Evolutionary conservation across 2,888 invertebrate species (phyloP), one percentile per base, ranked within the genome.

Genomic region (Chloroclysta siterata): DNA sequence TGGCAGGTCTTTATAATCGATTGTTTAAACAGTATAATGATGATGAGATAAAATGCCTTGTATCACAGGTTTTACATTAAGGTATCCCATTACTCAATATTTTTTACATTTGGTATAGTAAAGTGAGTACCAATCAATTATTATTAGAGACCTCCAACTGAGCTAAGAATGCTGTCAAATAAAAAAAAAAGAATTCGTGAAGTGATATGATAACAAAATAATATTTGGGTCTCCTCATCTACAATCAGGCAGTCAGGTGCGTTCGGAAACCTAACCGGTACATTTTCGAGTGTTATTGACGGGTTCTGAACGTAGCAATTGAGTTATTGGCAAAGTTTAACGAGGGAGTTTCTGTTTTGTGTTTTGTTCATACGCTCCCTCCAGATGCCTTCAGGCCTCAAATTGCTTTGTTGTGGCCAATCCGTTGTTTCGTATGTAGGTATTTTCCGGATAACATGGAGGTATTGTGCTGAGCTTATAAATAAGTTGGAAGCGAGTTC

Each of bases 261-360:
- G 73, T 69, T 72, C 66, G 8, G 55, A 71, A 75, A 73, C 69
- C 72, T 70, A 55, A 28, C 48, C 62, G 63, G n/a, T 66, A 70
- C 67, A 65, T 67, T 66, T 69, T 67, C 59, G 71, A 68, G 68
- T 73, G 76, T 68, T 74, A 77, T 76, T 78, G 79, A 78, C 76
- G 71, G 53, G 56, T 67, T 54, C 65, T 71, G 70, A 64, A 65
- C 64, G 53, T 65, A 51, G 61, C 67, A 53, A 73, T 77, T 79
- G 82, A 84, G 73, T 81, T 82, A 82, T 82, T 75, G 79, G 68
- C 53, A 68, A 81, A 82, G 74, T 82, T 80, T 72, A 66, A 63
- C 65, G 61, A 63, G 48, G 42, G 52, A 42, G 60, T 54, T 53
- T 60, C 64, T 60, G 66, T 67, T 64, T 64, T 61, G 66, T 61